phyloP scores from a whole-genome alignment of 1,140 invertebrate species.

The Megalonaias nervosa region DNA sequence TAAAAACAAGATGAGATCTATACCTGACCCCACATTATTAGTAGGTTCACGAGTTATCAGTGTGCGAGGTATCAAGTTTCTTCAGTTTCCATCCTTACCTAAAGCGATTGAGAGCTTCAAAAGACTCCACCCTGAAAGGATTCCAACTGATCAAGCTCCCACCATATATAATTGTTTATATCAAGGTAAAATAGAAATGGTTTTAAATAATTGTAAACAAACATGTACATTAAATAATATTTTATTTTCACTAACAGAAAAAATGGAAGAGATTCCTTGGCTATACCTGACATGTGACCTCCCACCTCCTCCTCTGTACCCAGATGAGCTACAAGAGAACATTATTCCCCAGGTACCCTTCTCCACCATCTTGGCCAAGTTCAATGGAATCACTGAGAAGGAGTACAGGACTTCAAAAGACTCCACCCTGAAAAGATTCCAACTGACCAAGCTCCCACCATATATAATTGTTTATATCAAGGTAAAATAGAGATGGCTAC shows the following conservation, averaged over 20 bases:
- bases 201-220: neutral
- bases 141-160: slow-evolving; percentile 97
- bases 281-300: slow-evolving; percentile 97
- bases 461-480: slow-evolving; percentile 98
- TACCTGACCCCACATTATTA: no score
- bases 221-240: neutral
- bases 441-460: slow-evolving; percentile 95
- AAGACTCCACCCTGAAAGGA: slow-evolving; percentile 93
- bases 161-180: slow-evolving; percentile 96
- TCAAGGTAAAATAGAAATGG: slow-evolving; percentile 78
- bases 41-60: no score
- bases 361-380: slow-evolving; percentile 93
- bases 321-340: slow-evolving; percentile 97
- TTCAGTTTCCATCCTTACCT: no score
- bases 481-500: slow-evolving; percentile 67
- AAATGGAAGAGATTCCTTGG: slow-evolving; percentile 91
- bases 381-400: slow-evolving; percentile 95
- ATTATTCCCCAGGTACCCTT: slow-evolving; percentile 99
- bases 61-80: no score
- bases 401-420: slow-evolving; percentile 99
- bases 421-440: slow-evolving; percentile 97
- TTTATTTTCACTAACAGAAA: slow-evolving; percentile 74
- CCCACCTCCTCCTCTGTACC: slow-evolving; percentile 95
- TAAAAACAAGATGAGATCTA: no score
- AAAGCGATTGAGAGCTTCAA: no score